A percentile compares a stretch with the other conserved stretches of the same genome.
Conservation (phyloP, 2,113 vertebrate genomes). For the Nycticebus coucang region DNA sequence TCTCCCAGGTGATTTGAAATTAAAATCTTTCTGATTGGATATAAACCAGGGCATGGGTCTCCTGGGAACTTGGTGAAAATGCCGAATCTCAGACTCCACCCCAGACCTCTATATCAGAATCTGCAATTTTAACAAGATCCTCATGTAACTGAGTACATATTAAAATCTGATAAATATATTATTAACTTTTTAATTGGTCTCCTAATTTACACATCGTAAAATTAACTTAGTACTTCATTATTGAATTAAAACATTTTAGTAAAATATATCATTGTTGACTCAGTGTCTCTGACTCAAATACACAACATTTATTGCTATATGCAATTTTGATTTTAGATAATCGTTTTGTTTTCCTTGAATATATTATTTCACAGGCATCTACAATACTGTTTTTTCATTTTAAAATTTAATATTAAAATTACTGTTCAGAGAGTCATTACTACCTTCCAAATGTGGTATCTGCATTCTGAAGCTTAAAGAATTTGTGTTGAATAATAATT, state of each 20-base stretch:
- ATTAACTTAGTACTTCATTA: background rate
- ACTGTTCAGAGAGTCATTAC: conserved; percentile 16
- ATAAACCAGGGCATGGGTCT: background rate
- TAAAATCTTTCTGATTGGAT: background rate
- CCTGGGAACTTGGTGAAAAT: background rate
- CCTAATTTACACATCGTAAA: background rate
- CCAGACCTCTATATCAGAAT: background rate
- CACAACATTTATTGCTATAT: background rate
- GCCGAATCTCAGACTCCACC: background rate
- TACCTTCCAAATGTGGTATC: conserved; percentile 5
- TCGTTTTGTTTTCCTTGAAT: background rate
- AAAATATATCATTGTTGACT: background rate
- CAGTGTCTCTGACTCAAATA: background rate
- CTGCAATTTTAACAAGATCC: background rate
- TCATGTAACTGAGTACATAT: background rate
- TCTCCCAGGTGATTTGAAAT: conserved; percentile 27
- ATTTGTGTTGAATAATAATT: background rate
- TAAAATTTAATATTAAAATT: conserved; percentile 54
- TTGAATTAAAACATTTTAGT: conserved; percentile 36
- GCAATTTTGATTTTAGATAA: conserved; percentile 33
- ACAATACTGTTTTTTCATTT: conserved; percentile 43
- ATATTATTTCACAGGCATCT: background rate
- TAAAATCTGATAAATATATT: background rate
- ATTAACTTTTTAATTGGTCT: conserved; percentile 42
- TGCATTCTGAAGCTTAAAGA: background rate